These are phyloP conservation scores for Epizoanthus stellaris DNA, from an alignment of 92 coral and sea anemone species.

Conservation along the genomic window DNA sequence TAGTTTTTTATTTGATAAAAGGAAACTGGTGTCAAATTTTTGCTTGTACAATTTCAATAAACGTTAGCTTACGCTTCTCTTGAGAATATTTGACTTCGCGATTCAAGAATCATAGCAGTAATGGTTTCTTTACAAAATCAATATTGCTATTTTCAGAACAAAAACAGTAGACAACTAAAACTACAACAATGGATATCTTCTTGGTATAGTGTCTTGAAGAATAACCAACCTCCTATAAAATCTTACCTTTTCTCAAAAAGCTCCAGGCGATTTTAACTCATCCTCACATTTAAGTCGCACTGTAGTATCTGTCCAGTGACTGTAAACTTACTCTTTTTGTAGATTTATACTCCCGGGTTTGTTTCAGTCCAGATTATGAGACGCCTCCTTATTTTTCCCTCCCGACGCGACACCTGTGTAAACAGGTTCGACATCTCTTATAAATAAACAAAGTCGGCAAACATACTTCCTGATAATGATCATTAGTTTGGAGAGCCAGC, in stretches of 20 bases:
- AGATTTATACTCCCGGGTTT: background rate
- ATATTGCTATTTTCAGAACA: background rate
- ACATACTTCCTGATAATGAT: conserved; percentile 12
- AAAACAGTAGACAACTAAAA: background rate
- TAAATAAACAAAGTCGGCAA: conserved; percentile 8
- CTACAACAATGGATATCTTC: background rate
- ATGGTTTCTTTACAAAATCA: conserved; percentile 2
- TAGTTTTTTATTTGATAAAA: background rate
- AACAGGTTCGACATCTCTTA: background rate
- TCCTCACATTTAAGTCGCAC: background rate
- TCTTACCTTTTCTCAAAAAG: background rate
- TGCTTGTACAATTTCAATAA: background rate
- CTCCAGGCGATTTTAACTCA: background rate
- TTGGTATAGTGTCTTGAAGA: too few relatives aligned
- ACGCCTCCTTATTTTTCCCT: background rate
- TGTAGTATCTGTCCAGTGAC: background rate
- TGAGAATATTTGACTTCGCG: background rate
- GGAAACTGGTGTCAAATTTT: background rate
- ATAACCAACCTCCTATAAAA: background rate
- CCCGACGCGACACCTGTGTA: conserved; percentile 17
- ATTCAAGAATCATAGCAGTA: background rate
- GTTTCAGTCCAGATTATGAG: background rate
- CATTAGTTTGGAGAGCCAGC: background rate
- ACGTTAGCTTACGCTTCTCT: background rate
- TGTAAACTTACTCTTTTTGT: background rate